Evolutionary conservation across 2,113 vertebrate species (phyloP), one percentile per base, ranked within the genome.

Genomic region (Pseudorectes ferrugineus): DNA sequence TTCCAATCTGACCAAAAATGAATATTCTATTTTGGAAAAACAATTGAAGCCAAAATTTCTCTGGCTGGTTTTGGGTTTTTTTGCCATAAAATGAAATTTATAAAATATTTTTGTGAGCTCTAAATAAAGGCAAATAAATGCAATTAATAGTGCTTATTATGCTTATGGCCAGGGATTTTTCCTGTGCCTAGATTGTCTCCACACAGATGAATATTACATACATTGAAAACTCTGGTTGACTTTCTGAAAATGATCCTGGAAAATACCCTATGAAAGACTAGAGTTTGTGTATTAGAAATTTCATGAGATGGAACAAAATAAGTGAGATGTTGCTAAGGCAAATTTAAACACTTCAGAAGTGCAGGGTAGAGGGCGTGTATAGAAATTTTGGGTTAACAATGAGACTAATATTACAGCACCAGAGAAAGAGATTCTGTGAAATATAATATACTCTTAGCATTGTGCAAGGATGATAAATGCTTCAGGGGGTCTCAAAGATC

Each of bases 331-430:
- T 63, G 24, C 35, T 55, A 75, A 58, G 42, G 23, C 29, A 88
- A 48, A 85, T 40, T 42, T 82, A 72, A 74, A 58, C 5, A 52
- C 23, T 58, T 66, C 11, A 51, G 11, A 75, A 63, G 3, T 43
- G 23, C 13, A 55, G 16, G 21, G 7, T 52, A 65, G 19, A 51
- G 4, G 0, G 5, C 3, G 0, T 59, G 5, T 65, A 18, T 45
- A 68, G 26, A 62, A 83, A 24, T 8, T 33, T 84, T 74, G 74
- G 12, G 18, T 52, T 70, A 74, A 70, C 33, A 65, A 3, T 14
- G 17, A 86, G 14, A 45, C 22, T 72, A 71, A 46, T 20, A 62
- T 31, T 49, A 38, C 1, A 87, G 33, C 18, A 88, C 7, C 33
- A 88, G 48, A 78, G 45, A 79, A 85, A 51, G 49, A 71, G 14